Percentiles rank a stretch among this genome's conserved stretches.
Evolutionary conservation across 2,888 invertebrate species (phyloP).

Genomic region (Eurytoma adleriae): DNA sequence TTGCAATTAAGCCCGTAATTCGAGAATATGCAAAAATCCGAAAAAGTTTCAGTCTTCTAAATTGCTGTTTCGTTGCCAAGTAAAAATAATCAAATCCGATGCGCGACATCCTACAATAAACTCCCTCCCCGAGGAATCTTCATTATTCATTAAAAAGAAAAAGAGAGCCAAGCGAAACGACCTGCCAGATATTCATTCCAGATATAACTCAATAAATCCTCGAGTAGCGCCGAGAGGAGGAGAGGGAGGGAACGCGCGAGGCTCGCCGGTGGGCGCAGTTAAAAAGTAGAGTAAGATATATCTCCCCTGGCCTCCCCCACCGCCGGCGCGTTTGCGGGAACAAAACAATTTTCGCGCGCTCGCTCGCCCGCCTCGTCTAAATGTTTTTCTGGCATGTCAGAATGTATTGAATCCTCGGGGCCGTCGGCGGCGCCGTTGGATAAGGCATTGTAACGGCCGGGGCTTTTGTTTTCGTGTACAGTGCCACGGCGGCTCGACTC

Average conservation of each 20-base stretch:
- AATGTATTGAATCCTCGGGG: conserved; percentile 52
- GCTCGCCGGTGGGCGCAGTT: conserved; percentile 40
- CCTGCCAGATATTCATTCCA: conserved; percentile 54
- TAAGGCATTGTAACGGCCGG: conserved; percentile 19
- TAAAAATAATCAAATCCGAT: conserved; percentile 27
- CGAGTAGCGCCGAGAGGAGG: not conserved
- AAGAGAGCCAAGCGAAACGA: conserved; percentile 18
- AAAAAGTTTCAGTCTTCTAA: no score
- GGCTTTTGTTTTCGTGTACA: conserved; percentile 52
- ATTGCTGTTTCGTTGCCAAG: not conserved
- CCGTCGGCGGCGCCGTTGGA: conserved; percentile 25
- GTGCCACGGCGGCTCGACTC: conserved; percentile 8
- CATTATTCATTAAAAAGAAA: conserved; percentile 48
- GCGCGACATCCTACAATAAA: conserved; percentile 17
- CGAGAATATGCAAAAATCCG: no score
- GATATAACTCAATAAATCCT: conserved; percentile 56
- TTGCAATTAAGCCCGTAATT: no score
- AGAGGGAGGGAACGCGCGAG: not conserved
- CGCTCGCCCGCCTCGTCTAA: conserved; percentile 36
- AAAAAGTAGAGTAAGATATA: conserved; percentile 57
- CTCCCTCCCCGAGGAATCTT: conserved; percentile 26
- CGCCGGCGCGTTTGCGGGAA: conserved; percentile 41
- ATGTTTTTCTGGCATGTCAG: conserved; percentile 58
- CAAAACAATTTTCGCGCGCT: conserved; percentile 54
- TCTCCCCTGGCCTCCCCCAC: conserved; percentile 18